Base-by-base conservation (phyloP, 2,888 invertebrate genomes). In the Perizoma affinitatum region DNA sequence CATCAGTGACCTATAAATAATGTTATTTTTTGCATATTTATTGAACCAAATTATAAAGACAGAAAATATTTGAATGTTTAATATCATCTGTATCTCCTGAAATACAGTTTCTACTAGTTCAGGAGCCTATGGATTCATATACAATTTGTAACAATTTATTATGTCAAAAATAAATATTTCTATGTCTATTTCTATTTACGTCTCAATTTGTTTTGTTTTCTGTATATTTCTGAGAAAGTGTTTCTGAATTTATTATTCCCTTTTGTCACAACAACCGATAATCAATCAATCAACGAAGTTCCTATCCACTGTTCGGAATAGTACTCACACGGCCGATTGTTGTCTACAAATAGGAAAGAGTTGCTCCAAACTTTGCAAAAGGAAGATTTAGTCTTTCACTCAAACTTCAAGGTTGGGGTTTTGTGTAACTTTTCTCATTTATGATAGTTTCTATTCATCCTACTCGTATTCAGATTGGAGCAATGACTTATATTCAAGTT, bases 401-500 rank as follows among this genome's bases (percentile, higher is more conserved):
- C 34, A 34, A 54, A 49, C 55, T 40, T 56, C 34, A 41, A 57
- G 56, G 56, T 48, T 55, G 49, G 46, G 44, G 40, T 50, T 42
- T 56, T 50, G 40, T 51, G 45, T 10, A 57, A 57, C 56, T 51
- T 57, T 56, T 50, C 49, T 43, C 44, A 50, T 56, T 36, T 45
- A 45, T 44, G 40, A n/a, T 49, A 55, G 36, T 36, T 49, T 33
- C 9, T 40, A 45, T 50, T 56, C 34, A 40, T 47, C 5, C 22
- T 54, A 22, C 46, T 46, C 45, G 35, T 8, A 36, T 43, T 7
- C 4, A 5, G 44, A 43, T 44, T 44, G 5, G 11, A 22, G 7
- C 11, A 10, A 48, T 48, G 46, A n/a, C 35, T 6, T n/a, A 11
- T 6, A 11, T 7, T 48, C 11, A 38, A 11, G 48, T 11, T 8